Evolutionary conservation across 2,888 invertebrate genomes (phyloP), one percentile per base, ranked within the genome.

Genomic region (Cerastis leucographa): DNA sequence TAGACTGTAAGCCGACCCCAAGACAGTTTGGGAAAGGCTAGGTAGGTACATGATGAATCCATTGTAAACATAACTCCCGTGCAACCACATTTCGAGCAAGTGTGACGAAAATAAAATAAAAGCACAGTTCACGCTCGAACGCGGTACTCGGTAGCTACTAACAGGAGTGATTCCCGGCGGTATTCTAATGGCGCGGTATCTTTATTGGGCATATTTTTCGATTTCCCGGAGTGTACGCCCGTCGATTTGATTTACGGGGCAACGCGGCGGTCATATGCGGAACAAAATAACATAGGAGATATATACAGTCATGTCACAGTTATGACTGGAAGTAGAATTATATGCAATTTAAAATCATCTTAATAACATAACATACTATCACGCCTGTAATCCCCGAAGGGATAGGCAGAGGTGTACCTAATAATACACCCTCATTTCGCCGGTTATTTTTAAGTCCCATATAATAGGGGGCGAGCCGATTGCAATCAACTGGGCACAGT

Each of bases 151-250:
- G 59, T 35, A 61, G 74, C 80, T 71, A 78, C 82, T 70, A 85
- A 76, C 85, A 78, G 74, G 79, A 86, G 77, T 81, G 83, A 87
- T 86, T 81, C 81, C 83, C 81, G 78, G 65, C 74, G 76, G 76
- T 79, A 85, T 83, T 83, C 81, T 91, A 91, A 91, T 90, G 80
- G 81, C 82, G 86, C 61, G 76, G 67, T 91, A 93, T 93, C 92
- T 92, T 90, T 91, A 92, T 92, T 90, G 90, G 91, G 89, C 90
- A 92, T 92, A 92, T 93, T 93, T 90, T 92, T 91, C 91, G 91
- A 93, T 93, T 92, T 92, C 91, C 91, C 89, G 90, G 88, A 87
- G 88, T 84, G 80, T 85, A 81, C 83, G 84, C 80, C 86, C 85
- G 87, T 84, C 86, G 86, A 90, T 88, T 88, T 94, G 93, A 94